phyloP scores from a whole-genome alignment of 2,888 invertebrate genomes.

The Polietes domitor region DNA sequence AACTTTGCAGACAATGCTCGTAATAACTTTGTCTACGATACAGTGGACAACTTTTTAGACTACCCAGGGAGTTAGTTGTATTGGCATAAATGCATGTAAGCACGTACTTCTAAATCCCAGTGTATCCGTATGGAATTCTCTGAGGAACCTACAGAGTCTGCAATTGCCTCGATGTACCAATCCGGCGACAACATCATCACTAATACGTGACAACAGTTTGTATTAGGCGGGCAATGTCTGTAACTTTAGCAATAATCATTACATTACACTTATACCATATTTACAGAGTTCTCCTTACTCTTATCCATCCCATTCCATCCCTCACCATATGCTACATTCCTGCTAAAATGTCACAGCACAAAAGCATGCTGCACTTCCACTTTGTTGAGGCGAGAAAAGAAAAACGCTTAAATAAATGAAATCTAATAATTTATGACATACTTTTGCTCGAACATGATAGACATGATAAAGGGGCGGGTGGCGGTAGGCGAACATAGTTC shows the following conservation, averaged over 20 bases:
- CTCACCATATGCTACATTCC: not conserved
- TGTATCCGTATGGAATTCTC: too few species aligned
- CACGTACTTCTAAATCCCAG: too few species aligned
- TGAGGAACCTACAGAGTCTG: too few species aligned
- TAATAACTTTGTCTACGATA: too few species aligned
- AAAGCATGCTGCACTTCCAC: not conserved
- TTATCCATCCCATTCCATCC: not conserved
- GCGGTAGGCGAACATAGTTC: not conserved
- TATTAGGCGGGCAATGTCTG: not conserved
- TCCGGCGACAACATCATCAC: not conserved
- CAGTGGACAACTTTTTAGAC: too few species aligned
- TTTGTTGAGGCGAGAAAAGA: not conserved
- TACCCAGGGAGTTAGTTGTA: too few species aligned
- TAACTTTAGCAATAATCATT: not conserved
- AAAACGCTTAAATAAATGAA: slow-evolving; percentile 1
- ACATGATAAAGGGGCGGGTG: not conserved
- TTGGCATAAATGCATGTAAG: too few species aligned
- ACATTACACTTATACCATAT: not conserved
- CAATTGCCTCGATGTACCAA: too few species aligned
- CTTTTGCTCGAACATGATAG: not conserved
- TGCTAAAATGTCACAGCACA: not conserved
- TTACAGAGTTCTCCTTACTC: not conserved
- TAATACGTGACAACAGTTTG: not conserved
- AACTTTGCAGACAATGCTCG: too few species aligned
- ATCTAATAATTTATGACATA: not conserved